phyloP scores from a whole-genome alignment of 2,888 invertebrate genomes.

The Sminthurinus aureus region DNA sequence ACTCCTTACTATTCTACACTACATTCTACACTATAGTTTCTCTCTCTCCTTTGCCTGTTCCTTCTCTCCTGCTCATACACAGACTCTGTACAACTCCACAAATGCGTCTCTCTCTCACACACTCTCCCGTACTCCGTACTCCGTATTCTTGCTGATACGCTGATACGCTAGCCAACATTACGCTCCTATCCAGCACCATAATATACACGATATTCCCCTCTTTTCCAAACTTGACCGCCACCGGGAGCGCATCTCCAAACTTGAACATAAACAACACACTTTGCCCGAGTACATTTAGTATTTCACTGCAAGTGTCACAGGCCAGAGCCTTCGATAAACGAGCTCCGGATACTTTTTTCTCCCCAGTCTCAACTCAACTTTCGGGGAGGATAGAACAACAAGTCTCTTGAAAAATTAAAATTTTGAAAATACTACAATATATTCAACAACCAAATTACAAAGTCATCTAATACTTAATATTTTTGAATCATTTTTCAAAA shows the following conservation, averaged over 20 bases:
- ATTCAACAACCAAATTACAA: background rate
- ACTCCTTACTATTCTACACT: background rate
- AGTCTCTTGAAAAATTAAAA: no score
- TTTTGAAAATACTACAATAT: background rate
- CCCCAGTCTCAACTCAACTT: background rate
- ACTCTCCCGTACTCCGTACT: background rate
- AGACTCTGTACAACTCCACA: background rate
- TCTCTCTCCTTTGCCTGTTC: background rate
- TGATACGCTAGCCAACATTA: no score
- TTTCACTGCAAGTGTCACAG: background rate
- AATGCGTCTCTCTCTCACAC: background rate
- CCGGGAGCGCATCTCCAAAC: slow-evolving; percentile 12
- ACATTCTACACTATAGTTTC: background rate
- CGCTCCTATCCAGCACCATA: no score
- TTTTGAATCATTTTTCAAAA: no score
- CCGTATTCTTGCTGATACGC: background rate
- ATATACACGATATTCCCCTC: background rate
- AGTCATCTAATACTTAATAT: no score
- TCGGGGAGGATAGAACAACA: background rate
- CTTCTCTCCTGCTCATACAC: background rate
- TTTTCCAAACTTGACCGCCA: slow-evolving; percentile 14
- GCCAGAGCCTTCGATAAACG: background rate
- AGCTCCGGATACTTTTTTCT: background rate
- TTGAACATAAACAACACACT: background rate
- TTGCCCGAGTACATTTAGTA: background rate